Evolutionary conservation across 2,888 invertebrate genomes (phyloP).

Genomic region (Gonocerus acuteangulatus): DNA sequence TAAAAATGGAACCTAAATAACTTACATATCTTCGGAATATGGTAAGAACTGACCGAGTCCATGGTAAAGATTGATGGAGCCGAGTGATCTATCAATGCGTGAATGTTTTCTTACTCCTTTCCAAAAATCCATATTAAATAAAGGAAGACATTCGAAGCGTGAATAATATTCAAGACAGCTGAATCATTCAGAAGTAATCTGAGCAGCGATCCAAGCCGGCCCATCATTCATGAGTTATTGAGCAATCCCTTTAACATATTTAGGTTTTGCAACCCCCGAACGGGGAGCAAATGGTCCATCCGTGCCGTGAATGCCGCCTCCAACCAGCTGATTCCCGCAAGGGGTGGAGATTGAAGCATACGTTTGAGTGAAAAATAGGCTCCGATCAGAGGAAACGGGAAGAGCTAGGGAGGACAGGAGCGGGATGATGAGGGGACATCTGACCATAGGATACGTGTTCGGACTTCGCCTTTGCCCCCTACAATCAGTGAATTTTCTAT

Average conservation of each 20-base stretch:
- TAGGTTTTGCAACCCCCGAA: background rate
- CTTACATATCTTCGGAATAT: background rate
- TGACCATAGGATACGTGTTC: slow-evolving; percentile 8
- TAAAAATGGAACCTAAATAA: background rate
- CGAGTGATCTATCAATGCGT: too few species aligned
- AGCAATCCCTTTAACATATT: slow-evolving; percentile 17
- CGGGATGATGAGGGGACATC: slow-evolving; percentile 1
- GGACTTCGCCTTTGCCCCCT: slow-evolving; percentile 17
- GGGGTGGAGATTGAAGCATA: background rate
- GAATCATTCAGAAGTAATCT: too few species aligned
- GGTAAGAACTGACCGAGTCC: background rate
- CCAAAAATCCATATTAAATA: background rate
- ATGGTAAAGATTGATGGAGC: too few species aligned
- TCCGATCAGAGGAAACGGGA: background rate
- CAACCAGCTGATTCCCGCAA: too few species aligned
- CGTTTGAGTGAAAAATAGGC: background rate
- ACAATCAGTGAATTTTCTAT: slow-evolving; percentile 33
- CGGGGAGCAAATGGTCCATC: too few species aligned
- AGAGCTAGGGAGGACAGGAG: background rate
- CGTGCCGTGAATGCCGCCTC: too few species aligned
- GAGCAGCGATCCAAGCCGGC: too few species aligned
- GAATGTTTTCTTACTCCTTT: background rate
- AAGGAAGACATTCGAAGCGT: too few species aligned
- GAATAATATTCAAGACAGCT: too few species aligned
- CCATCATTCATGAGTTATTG: slow-evolving; percentile 16